A percentile compares a stretch with the other conserved stretches of the same genome.
Conservation (phyloP, 2,888 invertebrate genomes). For the Euplexia lucipara region DNA sequence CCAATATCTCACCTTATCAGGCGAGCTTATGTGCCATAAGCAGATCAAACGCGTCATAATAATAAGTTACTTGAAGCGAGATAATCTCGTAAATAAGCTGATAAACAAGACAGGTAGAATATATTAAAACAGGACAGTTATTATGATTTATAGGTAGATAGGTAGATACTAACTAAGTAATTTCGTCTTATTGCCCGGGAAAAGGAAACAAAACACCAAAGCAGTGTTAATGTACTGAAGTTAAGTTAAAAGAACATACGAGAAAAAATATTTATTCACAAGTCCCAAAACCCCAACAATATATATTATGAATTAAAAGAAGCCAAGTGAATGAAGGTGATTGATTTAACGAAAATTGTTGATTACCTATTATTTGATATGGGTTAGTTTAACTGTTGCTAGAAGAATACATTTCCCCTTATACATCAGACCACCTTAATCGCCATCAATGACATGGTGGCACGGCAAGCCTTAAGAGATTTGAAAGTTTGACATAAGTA, state of each 20-base stretch:
- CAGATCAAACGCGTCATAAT: constrained; percentile 67
- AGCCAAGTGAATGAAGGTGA: no score
- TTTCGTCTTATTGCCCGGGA: constrained; percentile 8
- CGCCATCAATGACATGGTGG: constrained; percentile 13
- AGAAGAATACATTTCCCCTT: not conserved
- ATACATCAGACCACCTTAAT: not conserved
- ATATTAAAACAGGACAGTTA: constrained; percentile 20
- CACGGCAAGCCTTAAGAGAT: constrained; percentile 23
- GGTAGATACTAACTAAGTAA: no score
- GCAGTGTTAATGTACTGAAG: constrained; percentile 9
- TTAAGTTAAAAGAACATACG: not conserved
- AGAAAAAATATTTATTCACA: constrained; percentile 12
- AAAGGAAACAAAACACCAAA: constrained; percentile 33
- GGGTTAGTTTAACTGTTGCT: not conserved
- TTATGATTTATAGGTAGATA: not conserved
- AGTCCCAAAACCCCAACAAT: not conserved
- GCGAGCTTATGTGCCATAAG: constrained; percentile 64
- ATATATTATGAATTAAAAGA: not conserved
- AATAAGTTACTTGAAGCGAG: constrained; percentile 65
- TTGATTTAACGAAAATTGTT: no score
- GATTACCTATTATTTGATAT: no score
- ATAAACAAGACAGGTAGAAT: constrained; percentile 38
- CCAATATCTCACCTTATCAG: constrained; percentile 72
- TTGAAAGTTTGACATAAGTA: constrained; percentile 52
- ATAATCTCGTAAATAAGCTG: constrained; percentile 60